Conservation (phyloP, 2,888 invertebrate species). For the Tenodera sinensis region DNA sequence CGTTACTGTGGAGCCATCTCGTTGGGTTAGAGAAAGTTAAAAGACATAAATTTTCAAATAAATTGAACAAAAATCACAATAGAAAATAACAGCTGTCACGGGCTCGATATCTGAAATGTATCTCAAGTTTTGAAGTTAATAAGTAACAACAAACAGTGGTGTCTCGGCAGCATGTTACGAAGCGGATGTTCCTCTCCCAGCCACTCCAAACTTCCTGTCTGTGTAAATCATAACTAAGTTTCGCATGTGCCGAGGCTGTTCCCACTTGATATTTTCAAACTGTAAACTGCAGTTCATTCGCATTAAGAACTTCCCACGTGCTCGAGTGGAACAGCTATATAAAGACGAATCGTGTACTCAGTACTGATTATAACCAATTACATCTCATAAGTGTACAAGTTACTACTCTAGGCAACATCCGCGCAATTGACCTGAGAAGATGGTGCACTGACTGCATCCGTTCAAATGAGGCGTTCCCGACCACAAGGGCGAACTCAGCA, state of each 20-base stretch:
- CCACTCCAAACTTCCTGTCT: background rate
- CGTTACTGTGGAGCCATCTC: no score
- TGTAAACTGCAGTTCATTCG: background rate
- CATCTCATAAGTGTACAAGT: background rate
- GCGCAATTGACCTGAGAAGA: background rate
- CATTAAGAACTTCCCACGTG: background rate
- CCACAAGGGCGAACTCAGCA: no score
- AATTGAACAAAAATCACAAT: no score
- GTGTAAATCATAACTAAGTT: background rate
- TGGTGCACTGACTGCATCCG: background rate
- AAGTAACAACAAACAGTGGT: no score
- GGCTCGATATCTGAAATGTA: no score
- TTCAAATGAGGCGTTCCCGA: background rate
- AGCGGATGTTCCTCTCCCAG: background rate
- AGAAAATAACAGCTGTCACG: no score
- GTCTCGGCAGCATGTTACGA: no score
- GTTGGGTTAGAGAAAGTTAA: no score
- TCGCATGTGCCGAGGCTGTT: background rate
- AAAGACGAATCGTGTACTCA: background rate
- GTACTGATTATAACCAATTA: background rate
- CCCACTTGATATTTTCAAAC: background rate
- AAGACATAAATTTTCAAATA: no score
- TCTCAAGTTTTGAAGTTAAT: no score
- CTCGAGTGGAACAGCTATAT: background rate
- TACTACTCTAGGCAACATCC: background rate